Conservation (phyloP, 2,113 vertebrate species). For the Macquaria ambigua region DNA sequence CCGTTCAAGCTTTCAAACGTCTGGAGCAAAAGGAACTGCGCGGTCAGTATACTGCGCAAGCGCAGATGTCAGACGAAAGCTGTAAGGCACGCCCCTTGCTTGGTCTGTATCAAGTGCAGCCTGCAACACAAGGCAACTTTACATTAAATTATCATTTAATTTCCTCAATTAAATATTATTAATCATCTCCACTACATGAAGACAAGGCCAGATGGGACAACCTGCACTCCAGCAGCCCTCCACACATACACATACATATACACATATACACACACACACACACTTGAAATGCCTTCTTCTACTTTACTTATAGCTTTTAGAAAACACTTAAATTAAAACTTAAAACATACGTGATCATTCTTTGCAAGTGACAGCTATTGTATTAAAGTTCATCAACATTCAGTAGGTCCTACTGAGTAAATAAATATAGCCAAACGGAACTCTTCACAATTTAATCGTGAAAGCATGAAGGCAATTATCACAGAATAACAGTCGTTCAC, state of each 20-base stretch:
- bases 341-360: background rate
- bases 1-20: conserved; percentile 77
- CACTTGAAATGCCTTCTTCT: too few relatives aligned
- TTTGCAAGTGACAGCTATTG: background rate
- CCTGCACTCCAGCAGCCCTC: too few relatives aligned
- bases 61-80: conserved; percentile 45
- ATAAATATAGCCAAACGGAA: conserved; percentile 30
- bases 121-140: background rate
- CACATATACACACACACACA: too few relatives aligned
- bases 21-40: conserved; percentile 75
- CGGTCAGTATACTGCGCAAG: conserved; percentile 75
- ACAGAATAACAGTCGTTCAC: conserved; percentile 67
- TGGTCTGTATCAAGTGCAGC: background rate
- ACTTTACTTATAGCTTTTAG: background rate
- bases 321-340: background rate
- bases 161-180: background rate
- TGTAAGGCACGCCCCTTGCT: conserved; percentile 49
- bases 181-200: background rate
- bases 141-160: background rate
- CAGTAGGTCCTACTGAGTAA: background rate
- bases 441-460: conserved; percentile 73
- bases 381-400: background rate
- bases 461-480: conserved; percentile 71
- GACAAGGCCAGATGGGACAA: too few relatives aligned
- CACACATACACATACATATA: too few relatives aligned